phyloP scores from a whole-genome alignment of 2,797 vertebrate species.

The Arremon aurantiirostris region DNA sequence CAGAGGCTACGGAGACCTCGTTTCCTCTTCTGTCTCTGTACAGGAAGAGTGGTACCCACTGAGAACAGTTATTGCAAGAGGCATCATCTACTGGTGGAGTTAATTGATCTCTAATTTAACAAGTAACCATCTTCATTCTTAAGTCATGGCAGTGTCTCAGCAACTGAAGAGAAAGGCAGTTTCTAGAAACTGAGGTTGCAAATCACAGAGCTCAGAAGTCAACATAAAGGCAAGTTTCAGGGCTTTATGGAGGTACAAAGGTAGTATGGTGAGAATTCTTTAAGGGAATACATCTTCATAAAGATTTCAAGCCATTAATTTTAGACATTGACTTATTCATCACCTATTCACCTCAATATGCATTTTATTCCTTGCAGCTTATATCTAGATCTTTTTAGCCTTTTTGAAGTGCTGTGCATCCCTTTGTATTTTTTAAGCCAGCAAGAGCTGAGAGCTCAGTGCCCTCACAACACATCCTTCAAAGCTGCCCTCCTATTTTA shows the following conservation, averaged over 20 bases:
- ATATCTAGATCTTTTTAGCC: neutral
- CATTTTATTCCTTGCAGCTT: neutral
- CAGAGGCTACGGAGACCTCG: neutral
- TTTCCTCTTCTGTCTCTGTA: neutral
- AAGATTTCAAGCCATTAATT: neutral
- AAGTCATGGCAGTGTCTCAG: neutral
- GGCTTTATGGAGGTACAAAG: neutral
- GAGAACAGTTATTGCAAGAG: slow-evolving; percentile 7
- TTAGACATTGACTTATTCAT: neutral
- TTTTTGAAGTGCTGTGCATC: neutral
- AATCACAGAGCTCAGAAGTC: neutral
- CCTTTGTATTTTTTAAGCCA: neutral
- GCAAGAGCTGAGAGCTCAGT: neutral
- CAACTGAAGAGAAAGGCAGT: neutral
- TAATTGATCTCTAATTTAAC: slow-evolving; percentile 54
- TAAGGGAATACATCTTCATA: neutral
- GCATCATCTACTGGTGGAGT: slow-evolving; percentile 27
- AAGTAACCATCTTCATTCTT: slow-evolving; percentile 21
- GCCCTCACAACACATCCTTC: neutral
- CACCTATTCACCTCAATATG: neutral
- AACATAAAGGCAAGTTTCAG: neutral
- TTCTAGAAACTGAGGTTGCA: neutral
- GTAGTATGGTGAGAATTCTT: neutral
- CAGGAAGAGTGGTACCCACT: slow-evolving; percentile 31
- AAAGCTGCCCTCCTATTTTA: neutral